phyloP scores from a whole-genome alignment of 2,797 vertebrate genomes.

The Silurus aristotelis region DNA sequence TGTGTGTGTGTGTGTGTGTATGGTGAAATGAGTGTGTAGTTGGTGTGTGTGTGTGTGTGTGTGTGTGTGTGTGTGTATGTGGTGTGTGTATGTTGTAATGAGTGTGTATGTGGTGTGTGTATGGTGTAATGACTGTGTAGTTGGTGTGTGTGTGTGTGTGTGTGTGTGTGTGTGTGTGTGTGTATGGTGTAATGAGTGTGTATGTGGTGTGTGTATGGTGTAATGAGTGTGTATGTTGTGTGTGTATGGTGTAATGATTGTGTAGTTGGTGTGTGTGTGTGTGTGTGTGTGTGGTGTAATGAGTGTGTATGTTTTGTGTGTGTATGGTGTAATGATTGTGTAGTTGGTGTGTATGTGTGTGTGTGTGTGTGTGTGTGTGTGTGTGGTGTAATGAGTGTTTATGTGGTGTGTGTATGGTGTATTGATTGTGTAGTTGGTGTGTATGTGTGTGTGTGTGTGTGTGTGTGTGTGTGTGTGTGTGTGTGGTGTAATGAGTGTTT shows the following conservation, averaged over 20 bases:
- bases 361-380: neutral
- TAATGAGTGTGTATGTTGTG: neutral
- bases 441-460: neutral
- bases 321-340: no score
- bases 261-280: neutral
- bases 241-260: neutral
- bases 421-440: no score
- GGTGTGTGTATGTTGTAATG: neutral
- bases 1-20: no score
- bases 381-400: neutral
- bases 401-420: no score
- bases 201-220: conserved; percentile 22
- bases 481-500: no score
- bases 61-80: neutral
- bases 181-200: neutral
- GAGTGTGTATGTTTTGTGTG: conserved; percentile 32
- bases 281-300: neutral
- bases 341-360: neutral
- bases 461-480: neutral
- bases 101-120: conserved; percentile 40
- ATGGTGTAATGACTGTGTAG: no score
- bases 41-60: neutral
- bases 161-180: neutral
- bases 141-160: neutral
- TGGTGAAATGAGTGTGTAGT: no score